Evolutionary conservation across 2,113 vertebrate genomes (phyloP).

Genomic region (Sapayoa aenigma): DNA sequence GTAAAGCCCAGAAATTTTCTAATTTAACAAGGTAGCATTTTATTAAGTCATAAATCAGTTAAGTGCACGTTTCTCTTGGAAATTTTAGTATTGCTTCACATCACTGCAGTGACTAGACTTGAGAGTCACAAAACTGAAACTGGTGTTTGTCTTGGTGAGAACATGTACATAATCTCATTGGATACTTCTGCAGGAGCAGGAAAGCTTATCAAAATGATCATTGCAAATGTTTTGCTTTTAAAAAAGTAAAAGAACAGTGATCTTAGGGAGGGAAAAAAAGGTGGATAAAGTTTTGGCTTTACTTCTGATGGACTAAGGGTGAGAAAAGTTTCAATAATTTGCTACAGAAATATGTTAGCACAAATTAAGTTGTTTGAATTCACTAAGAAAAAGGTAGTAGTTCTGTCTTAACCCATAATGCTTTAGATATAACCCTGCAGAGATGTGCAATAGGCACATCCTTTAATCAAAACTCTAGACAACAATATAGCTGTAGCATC

Average conservation of each 20-base stretch:
- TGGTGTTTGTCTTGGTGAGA: background rate
- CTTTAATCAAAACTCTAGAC: background rate
- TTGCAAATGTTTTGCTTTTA: background rate
- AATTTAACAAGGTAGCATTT: background rate
- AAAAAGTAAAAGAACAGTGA: background rate
- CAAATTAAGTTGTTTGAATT: background rate
- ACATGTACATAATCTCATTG: background rate
- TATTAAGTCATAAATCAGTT: background rate
- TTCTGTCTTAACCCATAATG: background rate
- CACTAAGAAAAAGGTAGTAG: background rate
- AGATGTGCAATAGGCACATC: background rate
- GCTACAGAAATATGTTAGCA: background rate
- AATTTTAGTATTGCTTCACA: background rate
- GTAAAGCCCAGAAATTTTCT: background rate
- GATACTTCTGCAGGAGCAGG: background rate
- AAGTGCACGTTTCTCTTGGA: background rate
- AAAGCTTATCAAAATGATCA: background rate
- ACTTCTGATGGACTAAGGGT: background rate
- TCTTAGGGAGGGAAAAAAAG: background rate
- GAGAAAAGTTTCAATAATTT: background rate
- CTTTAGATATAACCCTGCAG: background rate
- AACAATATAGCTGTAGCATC: background rate
- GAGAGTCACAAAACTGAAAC: background rate
- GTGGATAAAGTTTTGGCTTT: background rate
- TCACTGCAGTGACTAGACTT: background rate